These are phyloP conservation scores for Chymomyza costata DNA, from an alignment of 1,140 invertebrate genomes.

Conservation along the genomic window DNA sequence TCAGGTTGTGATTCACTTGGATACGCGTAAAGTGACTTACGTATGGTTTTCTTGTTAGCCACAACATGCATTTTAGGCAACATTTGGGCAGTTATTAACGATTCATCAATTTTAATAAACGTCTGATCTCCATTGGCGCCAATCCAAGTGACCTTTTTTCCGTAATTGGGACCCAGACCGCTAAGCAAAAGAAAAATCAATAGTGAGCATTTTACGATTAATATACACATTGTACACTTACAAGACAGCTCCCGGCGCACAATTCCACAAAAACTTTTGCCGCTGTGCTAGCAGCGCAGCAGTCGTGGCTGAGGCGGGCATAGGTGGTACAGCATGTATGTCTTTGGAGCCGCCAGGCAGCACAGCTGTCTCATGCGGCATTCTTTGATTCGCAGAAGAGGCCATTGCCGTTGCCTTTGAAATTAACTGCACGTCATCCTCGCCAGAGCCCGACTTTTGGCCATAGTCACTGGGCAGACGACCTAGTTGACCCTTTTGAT, in stretches of 20 bases:
- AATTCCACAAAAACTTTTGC: slow-evolving; percentile 83
- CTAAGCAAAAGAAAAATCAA: slow-evolving; percentile 22
- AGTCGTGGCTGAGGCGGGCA: slow-evolving; percentile 41
- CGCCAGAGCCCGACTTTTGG: slow-evolving; percentile 48
- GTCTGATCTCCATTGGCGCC: slow-evolving; percentile 96
- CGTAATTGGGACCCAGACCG: slow-evolving; percentile 84
- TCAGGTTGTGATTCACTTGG: background rate
- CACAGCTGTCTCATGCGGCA: slow-evolving; percentile 3
- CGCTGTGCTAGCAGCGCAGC: slow-evolving; percentile 50
- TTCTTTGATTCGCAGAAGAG: slow-evolving; percentile 18
- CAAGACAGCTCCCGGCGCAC: slow-evolving; percentile 87
- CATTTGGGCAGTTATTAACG: slow-evolving; percentile 91
- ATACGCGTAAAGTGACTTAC: too few relatives aligned
- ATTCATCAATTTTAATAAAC: slow-evolving; percentile 94
- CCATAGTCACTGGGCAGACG: slow-evolving; percentile 76
- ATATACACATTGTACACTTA: slow-evolving; percentile 27
- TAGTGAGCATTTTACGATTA: too few relatives aligned
- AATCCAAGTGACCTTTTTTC: slow-evolving; percentile 93
- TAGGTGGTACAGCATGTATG: slow-evolving; percentile 7
- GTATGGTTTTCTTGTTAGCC: slow-evolving; percentile 89
- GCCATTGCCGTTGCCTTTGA: background rate
- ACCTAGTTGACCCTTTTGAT: slow-evolving; percentile 95
- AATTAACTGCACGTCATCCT: slow-evolving; percentile 1
- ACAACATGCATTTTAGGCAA: slow-evolving; percentile 90
- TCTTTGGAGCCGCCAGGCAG: slow-evolving; percentile 58